Percentiles rank a stretch among this genome's conserved stretches.
Conservation (phyloP, 92 coral and sea anemone species). For the Umimayanthus chanpuru region DNA sequence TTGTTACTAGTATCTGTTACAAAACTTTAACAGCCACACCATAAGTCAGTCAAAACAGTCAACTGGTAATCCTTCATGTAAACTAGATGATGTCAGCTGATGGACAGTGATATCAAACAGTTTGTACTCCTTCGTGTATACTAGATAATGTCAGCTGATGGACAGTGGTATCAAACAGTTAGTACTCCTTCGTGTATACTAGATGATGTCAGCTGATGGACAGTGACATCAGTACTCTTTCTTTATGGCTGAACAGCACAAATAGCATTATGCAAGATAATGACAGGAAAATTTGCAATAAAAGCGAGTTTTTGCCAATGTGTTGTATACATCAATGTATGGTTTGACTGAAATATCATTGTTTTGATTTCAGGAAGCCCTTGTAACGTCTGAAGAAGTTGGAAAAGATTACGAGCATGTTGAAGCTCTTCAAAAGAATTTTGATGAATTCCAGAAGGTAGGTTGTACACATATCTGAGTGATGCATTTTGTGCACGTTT, state of each 20-base stretch:
- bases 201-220: no score
- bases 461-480: not conserved
- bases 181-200: no score
- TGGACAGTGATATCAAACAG: no score
- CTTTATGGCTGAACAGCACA: not conserved
- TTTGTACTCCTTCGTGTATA: no score
- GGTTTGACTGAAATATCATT: not conserved
- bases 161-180: no score
- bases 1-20: not conserved
- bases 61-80: no score
- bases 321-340: not conserved
- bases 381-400: slow-evolving; percentile 96
- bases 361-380: slow-evolving; percentile 76
- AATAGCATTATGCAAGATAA: not conserved
- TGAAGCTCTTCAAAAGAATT: slow-evolving; percentile 98
- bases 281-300: not conserved
- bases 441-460: slow-evolving; percentile 98
- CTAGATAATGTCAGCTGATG: no score
- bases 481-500: not conserved
- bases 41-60: no score
- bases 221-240: no score
- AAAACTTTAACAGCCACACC: not conserved
- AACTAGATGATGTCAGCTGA: no score
- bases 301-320: not conserved
- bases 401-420: slow-evolving; percentile 99